Base-by-base conservation (phyloP, 2,797 vertebrate genomes). In the Nannoperca obscura region DNA sequence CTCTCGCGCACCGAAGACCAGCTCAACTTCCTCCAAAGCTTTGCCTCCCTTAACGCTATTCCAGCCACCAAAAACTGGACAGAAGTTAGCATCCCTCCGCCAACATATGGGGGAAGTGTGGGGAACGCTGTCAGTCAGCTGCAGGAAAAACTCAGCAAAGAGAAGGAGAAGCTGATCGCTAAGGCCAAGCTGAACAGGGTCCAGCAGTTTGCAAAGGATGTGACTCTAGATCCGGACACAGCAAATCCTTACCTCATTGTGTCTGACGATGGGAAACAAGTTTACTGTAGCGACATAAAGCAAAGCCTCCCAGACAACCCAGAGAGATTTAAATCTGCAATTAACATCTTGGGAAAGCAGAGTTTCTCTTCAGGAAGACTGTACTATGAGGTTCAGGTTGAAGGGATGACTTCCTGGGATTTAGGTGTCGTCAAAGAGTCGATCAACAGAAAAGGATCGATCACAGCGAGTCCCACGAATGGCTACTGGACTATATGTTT, bases 191-290 rank as follows among this genome's bases (percentile, higher is more conserved):
- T 87, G 36, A 54, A 52, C 46, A 32, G 78, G 10, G 63, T 53
- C 54, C 66, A 55, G 75, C 70, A 85, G 61, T 86, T 76, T 53
- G 78, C 49, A 4, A 73, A 30, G 6, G 71, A 85, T 1, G 82
- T 90, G 76, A 85, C 71, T 15, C 57, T 90, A 9, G 82, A 90
- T 49, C 71, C 80, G 0, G 44, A 82, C 3, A 88, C 84, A 8
- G 86, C 80, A 7, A 61, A 83, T 52, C 55, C 47, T 3, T 7
- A 7, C 13, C 82, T 90, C 2, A 4, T 86, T 4, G 3, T 90
- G 27, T 85, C 84, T 3, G 5, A 54, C 0, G 60, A 86, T 0
- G 2, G 60, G 60, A 86, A 75, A 47, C n/a, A 30, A 22, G 84
- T 86, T 20, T 0, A 40, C 50, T 78, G 38, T 15, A 55, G 61